Evolutionary conservation across 2,888 invertebrate genomes (phyloP).

Genomic region (Andrena praecox): DNA sequence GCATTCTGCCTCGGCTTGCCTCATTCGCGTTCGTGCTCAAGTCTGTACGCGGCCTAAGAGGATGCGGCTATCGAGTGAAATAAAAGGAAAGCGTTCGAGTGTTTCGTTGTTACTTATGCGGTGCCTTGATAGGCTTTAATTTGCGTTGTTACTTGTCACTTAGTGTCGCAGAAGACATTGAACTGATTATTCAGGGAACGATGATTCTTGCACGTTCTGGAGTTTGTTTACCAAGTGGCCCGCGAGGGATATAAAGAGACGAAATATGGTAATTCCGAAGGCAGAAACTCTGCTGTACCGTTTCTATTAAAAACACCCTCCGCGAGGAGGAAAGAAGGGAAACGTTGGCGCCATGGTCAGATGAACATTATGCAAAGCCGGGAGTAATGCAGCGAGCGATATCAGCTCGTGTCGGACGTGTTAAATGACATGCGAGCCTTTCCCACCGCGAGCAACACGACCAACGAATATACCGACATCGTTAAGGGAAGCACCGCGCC

Average conservation of each 20-base stretch:
- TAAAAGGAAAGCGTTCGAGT: background rate
- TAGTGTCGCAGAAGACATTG: too few relatives aligned
- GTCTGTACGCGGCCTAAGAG: too few relatives aligned
- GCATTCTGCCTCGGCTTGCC: too few relatives aligned
- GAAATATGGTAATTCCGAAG: background rate
- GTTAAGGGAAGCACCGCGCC: constrained; percentile 43
- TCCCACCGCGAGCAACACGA: constrained; percentile 42
- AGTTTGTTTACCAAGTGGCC: too few relatives aligned
- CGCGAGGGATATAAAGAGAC: too few relatives aligned
- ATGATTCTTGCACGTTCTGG: too few relatives aligned
- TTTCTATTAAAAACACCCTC: background rate
- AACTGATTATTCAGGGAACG: too few relatives aligned
- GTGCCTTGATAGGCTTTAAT: too few relatives aligned
- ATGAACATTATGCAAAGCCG: constrained; percentile 38
- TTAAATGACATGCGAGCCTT: constrained; percentile 45
- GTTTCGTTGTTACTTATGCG: background rate
- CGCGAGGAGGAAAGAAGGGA: background rate
- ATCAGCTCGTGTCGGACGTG: constrained; percentile 32
- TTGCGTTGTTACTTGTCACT: too few relatives aligned
- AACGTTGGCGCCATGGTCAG: constrained; percentile 9
- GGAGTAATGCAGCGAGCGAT: constrained; percentile 12
- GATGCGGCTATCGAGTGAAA: background rate
- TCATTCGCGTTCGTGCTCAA: too few relatives aligned
- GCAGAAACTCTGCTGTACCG: background rate
- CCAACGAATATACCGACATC: constrained; percentile 29